These are phyloP conservation scores for Drosophila eohydei DNA, from an alignment of 2,888 invertebrate species.

Conservation along the genomic window DNA sequence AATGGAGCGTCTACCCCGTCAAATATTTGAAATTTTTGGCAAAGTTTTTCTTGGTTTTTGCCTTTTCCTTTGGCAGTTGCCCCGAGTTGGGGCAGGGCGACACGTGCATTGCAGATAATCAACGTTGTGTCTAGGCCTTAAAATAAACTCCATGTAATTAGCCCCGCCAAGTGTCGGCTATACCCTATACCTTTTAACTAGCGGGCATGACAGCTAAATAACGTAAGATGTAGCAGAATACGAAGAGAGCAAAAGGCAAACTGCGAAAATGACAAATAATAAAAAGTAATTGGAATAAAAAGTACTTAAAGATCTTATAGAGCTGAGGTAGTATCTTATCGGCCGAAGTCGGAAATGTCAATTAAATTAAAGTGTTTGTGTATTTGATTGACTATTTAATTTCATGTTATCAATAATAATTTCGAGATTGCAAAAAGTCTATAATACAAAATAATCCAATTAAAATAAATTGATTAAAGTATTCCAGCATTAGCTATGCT, in stretches of 20 bases:
- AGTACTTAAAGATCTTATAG: too few species aligned
- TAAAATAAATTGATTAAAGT: too few species aligned
- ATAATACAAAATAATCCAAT: too few species aligned
- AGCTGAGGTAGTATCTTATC: too few species aligned
- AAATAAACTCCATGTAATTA: conserved; percentile 81
- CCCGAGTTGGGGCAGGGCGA: conserved; percentile 38
- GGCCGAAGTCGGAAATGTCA: too few species aligned
- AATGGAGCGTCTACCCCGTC: conserved; percentile 61
- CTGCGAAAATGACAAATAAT: too few species aligned
- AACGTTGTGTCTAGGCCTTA: conserved; percentile 76
- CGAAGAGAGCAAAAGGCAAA: neutral
- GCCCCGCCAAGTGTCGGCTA: conserved; percentile 65
- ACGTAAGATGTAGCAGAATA: neutral
- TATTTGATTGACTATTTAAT: too few species aligned
- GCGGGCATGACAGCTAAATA: neutral
- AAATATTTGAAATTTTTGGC: conserved; percentile 61
- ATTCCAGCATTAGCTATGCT: neutral
- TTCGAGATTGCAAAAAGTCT: too few species aligned
- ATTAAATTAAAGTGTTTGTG: too few species aligned
- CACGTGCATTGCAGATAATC: conserved; percentile 79
- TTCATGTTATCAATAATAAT: too few species aligned
- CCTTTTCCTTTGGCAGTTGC: conserved; percentile 35
- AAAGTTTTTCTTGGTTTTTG: conserved; percentile 29
- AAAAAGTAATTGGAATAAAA: too few species aligned
- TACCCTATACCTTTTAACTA: neutral